phyloP scores from a whole-genome alignment of 2,113 vertebrate species.

The Corvus moneduloides region DNA sequence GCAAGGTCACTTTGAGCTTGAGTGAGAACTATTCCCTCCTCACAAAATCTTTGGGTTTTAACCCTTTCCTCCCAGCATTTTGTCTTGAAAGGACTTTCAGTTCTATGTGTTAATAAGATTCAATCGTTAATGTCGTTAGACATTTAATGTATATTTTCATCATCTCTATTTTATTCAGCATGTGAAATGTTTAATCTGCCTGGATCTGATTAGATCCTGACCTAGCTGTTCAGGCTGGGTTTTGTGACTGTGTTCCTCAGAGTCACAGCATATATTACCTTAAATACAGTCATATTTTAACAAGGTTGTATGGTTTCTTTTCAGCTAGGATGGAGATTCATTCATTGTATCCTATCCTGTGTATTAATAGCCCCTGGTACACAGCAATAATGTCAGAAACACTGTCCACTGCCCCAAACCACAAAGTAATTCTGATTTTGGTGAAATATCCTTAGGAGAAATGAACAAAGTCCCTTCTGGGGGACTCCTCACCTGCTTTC shows the following conservation, averaged over 20 bases:
- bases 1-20: background rate
- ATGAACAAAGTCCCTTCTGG: background rate
- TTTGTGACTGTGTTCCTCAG: background rate
- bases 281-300: background rate
- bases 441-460: background rate
- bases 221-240: background rate
- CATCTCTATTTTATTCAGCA: background rate
- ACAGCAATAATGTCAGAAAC: background rate
- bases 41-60: background rate
- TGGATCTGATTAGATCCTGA: background rate
- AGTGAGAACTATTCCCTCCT: fast-evolving
- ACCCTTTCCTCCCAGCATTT: background rate
- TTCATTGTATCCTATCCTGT: background rate
- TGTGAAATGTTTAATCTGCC: background rate
- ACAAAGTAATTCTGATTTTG: background rate
- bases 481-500: background rate
- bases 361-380: background rate
- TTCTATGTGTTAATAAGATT: background rate
- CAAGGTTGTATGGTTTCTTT: background rate
- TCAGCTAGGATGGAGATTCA: background rate
- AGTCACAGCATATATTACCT: background rate
- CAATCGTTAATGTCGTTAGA: background rate
- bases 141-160: background rate
- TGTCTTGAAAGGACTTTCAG: background rate
- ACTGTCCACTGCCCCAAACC: background rate